These are phyloP conservation scores for Meloidogyne hapla DNA, from an alignment of 1,140 invertebrate species.

Conservation along the genomic window DNA sequence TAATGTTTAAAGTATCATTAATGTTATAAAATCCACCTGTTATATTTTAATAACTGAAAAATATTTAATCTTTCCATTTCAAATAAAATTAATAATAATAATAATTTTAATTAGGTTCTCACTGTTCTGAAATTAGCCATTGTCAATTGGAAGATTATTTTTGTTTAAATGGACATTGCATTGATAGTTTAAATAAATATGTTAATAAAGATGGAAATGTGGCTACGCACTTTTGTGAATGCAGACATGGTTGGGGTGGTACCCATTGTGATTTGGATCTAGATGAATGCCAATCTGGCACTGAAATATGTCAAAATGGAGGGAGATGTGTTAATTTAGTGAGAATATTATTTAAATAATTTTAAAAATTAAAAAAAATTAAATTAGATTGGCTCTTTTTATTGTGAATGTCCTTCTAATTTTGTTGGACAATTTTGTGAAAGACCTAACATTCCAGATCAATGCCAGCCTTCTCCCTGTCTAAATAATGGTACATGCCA, in stretches of 20 bases:
- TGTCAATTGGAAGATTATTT: background rate
- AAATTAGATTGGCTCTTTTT: slow-evolving; percentile 74
- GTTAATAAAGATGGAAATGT: background rate
- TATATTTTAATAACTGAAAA: no score
- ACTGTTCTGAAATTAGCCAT: slow-evolving; percentile 25
- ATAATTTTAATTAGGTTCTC: slow-evolving; percentile 17
- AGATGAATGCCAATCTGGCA: slow-evolving; percentile 69
- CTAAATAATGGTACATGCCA: slow-evolving; percentile 32
- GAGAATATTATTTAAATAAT: background rate
- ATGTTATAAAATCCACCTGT: no score
- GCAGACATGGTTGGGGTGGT: slow-evolving; percentile 62
- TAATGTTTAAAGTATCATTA: no score
- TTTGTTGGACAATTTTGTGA: slow-evolving; percentile 81
- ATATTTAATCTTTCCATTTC: background rate
- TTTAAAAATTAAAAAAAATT: background rate
- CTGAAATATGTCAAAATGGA: slow-evolving; percentile 84
- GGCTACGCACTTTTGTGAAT: slow-evolving; percentile 71
- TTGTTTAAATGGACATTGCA: slow-evolving; percentile 73
- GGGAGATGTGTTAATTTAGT: slow-evolving; percentile 90
- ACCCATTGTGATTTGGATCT: slow-evolving; percentile 68
- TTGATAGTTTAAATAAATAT: slow-evolving; percentile 70
- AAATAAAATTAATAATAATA: background rate
- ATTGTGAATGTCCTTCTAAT: slow-evolving; percentile 82
- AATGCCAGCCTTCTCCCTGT: slow-evolving; percentile 65
- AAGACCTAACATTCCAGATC: slow-evolving; percentile 75